Base-by-base conservation (phyloP, 1,140 invertebrate genomes). In the Drosophila equinoxialis region DNA sequence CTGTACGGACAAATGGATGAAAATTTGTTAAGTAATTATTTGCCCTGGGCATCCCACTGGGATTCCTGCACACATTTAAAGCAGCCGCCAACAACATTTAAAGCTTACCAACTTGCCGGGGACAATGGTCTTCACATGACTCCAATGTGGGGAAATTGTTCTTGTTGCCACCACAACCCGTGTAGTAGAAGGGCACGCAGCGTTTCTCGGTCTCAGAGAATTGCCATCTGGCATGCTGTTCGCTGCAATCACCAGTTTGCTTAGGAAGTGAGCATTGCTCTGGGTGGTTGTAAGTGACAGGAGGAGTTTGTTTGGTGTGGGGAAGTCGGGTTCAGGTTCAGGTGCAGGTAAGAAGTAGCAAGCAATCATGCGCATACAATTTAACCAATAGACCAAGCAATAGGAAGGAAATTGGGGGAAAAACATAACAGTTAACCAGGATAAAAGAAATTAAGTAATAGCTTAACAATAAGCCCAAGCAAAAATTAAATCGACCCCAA, bases 181-280 rank as follows among this genome's bases (percentile, higher is more conserved):
- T 95, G 94, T 97, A 99, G 94, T 98, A 98, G 94, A 99, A 99
- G 54, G 97, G 97, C 93, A 96, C 94, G 94, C 98, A 99, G 65
- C 96, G 94, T 91, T 97, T 96, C 92, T 97, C 95, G 35, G 94
- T 93, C 54, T 94, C 93, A 92, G 98, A 96, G 94, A 97, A 99
- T 92, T 96, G 96, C 97, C 97, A 99, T 77, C 94, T 93, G 33
- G 96, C 94, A 59, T 95, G 91, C 75, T 95, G 95, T 78, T 96
- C 95, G 54, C 94, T 94, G 93, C 98, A 98, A 90, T 95, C 95
- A 92, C 97, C 98, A 78, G 94, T 94, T 71, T 94, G 94, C 93
- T 95, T 94, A 72, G 96, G 95, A 89, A 97, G 93, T 81, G 94
- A 94, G 93, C 98, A 99, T 91, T 95, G 94, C 92, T 96, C 97